Base-by-base conservation (phyloP, 2,888 invertebrate genomes). In the Eledona agricola region DNA sequence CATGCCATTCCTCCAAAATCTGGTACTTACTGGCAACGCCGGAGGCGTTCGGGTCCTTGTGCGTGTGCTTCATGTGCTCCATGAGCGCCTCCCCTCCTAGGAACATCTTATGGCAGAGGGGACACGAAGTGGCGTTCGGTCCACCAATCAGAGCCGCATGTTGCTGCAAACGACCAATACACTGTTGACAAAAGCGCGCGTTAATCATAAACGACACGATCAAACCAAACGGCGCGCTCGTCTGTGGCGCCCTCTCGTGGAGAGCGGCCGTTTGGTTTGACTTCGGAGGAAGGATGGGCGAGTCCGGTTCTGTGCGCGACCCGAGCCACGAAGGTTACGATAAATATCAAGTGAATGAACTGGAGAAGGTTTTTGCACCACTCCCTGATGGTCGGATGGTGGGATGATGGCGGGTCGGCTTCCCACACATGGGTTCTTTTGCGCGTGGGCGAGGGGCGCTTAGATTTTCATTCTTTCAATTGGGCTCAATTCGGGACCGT, bases 11-110 rank as follows among this genome's bases (percentile, higher is more conserved):
- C 32, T 10, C 17, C 54, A 37, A 62, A 55, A 47, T 66, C 66
- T 66, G 64, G 65, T 78, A 87, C 89, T 89, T 89, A 91, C 91
- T 90, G 82, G 90, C 89, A 79, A 90, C 90, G 74, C 90, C 90
- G 66, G 89, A 88, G 64, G 90, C 89, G 77, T 90, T 90, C 22
- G 93, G 93, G 73, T 94, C 94, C 83, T 94, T 94, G 79, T 95
- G 95, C 43, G 91, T 90, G 76, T 91, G 90, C 80, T 94, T 94
- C 94, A 95, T 94, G 78, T 95, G 95, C 78, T 95, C 94, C 83
- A 95, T 93, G 56, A 95, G 85, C 49, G 93, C 91, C 79, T 95
- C 94, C 61, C 91, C 91, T 65, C 93, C 93, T 71, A 94, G 86
- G 80, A 94, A 93, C 75, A 94, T 87, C 81, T 95, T 94, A 82